Base-by-base conservation (phyloP, 2,888 invertebrate genomes). In the Heliconius erato region DNA sequence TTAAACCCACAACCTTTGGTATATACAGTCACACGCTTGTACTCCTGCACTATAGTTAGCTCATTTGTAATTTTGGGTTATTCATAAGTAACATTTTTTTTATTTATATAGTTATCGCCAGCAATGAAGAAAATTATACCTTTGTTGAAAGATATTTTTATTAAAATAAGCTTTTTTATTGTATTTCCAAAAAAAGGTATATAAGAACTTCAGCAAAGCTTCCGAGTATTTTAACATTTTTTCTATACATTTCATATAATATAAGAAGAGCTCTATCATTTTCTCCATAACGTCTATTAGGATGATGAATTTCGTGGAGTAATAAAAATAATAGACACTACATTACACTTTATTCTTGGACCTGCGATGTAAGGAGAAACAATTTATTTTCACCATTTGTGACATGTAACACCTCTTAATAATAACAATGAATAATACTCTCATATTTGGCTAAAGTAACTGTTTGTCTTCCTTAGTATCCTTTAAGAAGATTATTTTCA, bases 401-500 rank as follows among this genome's bases (percentile, higher is more conserved):
- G 85, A 87, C 87, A 87, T 85, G 87, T 86, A 85, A 86, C 84
- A 84, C 84, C 85, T 85, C 86, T 87, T 87, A 87, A 87, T 88
- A 87, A 85, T 85, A 84, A 84, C 87, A 89, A 89, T 91, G 88
- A 89, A 93, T 92, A 91, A 88, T 85, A 78, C 89, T 90, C 92
- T 92, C 93, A 93, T 92, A 91, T 89, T 86, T 88, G 90, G 90
- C 92, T 92, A 93, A 93, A 93, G 92, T 91, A 91, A 91, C 91
- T 90, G 90, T 91, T 91, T 82, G 82, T 84, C 82, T 80, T 81
- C 80, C 82, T 84, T 83, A 76, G 67, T 79, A 77, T 84, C 84
- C 81, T 83, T 86, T 87, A 85, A 88, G 80, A 83, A 84, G 65
- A 82, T 79, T 76, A 83, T 89, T 90, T 91, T 89, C 89, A 89